Conservation (phyloP, 2,797 vertebrate genomes). For the Dryobates pubescens region DNA sequence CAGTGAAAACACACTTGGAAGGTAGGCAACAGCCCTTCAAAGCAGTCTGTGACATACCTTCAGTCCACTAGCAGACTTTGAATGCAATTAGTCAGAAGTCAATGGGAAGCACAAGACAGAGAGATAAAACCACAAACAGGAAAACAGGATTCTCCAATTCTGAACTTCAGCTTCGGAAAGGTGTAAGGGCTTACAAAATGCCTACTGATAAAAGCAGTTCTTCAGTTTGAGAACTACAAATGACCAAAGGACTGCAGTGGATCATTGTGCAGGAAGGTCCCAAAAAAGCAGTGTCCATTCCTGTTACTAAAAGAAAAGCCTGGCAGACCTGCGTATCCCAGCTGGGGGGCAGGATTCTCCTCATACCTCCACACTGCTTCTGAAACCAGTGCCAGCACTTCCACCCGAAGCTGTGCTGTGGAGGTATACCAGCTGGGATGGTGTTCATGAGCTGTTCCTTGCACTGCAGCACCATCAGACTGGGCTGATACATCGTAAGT, state of each 20-base stretch:
- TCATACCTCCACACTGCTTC: not conserved
- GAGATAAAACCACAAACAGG: not conserved
- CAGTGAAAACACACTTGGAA: not conserved
- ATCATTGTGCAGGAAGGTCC: not conserved
- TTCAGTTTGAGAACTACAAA: not conserved
- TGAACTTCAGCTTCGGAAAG: not conserved
- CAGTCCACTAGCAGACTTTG: not conserved
- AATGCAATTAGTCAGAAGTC: not conserved
- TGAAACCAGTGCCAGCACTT: not conserved
- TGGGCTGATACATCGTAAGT: fast-evolving
- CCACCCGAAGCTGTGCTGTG: not conserved
- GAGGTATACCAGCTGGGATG: fast-evolving
- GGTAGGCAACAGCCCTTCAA: not conserved
- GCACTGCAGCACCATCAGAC: fast-evolving
- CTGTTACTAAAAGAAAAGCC: not conserved
- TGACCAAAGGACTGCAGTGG: not conserved
- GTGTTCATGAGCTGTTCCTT: not conserved
- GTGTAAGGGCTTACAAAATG: not conserved
- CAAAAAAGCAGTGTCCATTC: not conserved
- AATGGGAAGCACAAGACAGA: not conserved
- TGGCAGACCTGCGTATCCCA: not conserved
- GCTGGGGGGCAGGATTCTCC: too few relatives aligned
- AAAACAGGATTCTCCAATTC: not conserved
- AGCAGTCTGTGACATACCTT: not conserved
- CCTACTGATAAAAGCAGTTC: not conserved